Evolutionary conservation across 2,113 vertebrate species (phyloP).

Genomic region (Sebastes fasciatus): DNA sequence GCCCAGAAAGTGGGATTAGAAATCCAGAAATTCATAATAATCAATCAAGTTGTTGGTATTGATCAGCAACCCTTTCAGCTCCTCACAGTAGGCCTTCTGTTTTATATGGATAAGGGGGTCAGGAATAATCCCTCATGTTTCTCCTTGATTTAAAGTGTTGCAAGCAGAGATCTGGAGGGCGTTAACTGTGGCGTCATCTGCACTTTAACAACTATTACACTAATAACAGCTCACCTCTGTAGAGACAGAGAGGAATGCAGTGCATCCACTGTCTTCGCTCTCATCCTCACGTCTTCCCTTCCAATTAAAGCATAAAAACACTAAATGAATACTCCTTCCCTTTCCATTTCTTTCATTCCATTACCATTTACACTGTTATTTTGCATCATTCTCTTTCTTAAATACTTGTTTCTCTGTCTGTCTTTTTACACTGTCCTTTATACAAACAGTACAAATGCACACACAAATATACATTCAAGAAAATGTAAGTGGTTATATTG

Average conservation of each 20-base stretch:
- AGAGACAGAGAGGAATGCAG: constrained; percentile 39
- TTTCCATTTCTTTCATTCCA: neutral
- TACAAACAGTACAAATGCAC: neutral
- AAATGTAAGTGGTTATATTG: neutral
- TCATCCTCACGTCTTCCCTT: neutral
- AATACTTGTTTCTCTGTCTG: neutral
- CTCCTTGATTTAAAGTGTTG: neutral
- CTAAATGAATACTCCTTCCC: too few species aligned
- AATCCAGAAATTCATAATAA: neutral
- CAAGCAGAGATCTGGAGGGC: neutral
- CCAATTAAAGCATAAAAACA: too few species aligned
- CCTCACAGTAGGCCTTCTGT: neutral
- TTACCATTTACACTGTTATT: neutral
- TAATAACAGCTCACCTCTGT: neutral
- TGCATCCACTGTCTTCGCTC: constrained; percentile 15
- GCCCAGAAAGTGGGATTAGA: neutral
- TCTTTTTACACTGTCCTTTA: neutral
- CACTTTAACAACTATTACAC: neutral
- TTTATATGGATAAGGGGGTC: too few species aligned
- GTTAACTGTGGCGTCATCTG: constrained; percentile 33
- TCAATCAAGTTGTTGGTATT: neutral
- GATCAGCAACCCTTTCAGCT: neutral
- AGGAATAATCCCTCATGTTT: neutral
- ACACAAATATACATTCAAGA: neutral
- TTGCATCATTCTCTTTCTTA: neutral